Percentiles rank a stretch among this genome's conserved stretches.
These are phyloP conservation scores for Gobio gobio DNA, from an alignment of 2,113 vertebrate genomes.

Conservation along the genomic window DNA sequence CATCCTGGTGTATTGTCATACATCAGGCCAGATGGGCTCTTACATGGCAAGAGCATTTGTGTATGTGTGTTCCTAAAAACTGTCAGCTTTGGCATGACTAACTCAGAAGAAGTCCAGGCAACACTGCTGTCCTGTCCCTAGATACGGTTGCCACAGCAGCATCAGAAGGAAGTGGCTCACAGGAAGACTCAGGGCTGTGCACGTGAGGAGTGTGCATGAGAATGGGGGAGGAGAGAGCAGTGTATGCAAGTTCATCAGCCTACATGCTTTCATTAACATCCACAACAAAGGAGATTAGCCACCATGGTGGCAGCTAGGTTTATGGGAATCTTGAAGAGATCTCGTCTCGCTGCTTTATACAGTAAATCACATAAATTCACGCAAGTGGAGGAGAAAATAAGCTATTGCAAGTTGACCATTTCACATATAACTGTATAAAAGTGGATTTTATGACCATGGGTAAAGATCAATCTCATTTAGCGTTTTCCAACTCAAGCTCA, in stretches of 20 bases:
- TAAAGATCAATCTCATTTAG: not conserved
- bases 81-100: conserved; percentile 58
- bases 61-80: not conserved
- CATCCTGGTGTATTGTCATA: conserved; percentile 30
- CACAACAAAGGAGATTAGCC: not conserved
- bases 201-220: conserved; percentile 3
- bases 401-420: not conserved
- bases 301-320: not conserved
- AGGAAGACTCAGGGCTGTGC: conserved; percentile 20
- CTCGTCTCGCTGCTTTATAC: not conserved
- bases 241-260: not conserved
- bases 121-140: conserved; percentile 72
- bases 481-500: not conserved
- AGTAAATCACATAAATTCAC: not conserved
- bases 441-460: too few species aligned
- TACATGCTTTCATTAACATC: conserved; percentile 8
- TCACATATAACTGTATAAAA: not conserved
- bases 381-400: not conserved
- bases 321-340: not conserved
- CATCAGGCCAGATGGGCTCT: conserved; percentile 29
- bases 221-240: not conserved
- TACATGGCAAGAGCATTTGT: conserved; percentile 28
- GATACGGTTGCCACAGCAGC: conserved; percentile 74
- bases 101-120: conserved; percentile 55
- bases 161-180: conserved; percentile 63